These are phyloP conservation scores for Myrmecobius fasciatus DNA, from an alignment of 2,113 vertebrate genomes.

Conservation along the genomic window DNA sequence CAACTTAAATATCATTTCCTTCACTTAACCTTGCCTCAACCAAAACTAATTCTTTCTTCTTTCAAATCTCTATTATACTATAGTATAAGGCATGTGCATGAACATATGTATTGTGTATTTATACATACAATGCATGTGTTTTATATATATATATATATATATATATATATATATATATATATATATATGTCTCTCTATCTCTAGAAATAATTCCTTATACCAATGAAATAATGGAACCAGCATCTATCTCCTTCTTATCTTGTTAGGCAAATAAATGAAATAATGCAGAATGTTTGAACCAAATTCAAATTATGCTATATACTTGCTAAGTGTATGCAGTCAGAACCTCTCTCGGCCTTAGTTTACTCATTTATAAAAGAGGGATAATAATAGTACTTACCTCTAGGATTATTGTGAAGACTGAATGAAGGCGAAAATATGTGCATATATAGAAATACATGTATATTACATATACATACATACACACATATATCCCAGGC, in stretches of 20 bases:
- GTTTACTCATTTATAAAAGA: neutral
- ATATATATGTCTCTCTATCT: no score
- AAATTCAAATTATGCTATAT: neutral
- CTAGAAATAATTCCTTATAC: no score
- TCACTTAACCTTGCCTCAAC: neutral
- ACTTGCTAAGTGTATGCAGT: neutral
- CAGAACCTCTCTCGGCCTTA: neutral
- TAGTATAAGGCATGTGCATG: neutral
- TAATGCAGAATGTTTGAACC: neutral
- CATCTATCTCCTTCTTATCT: neutral
- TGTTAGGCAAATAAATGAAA: neutral
- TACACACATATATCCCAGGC: no score
- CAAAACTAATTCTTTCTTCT: neutral
- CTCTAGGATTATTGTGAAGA: neutral
- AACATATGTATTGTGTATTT: neutral
- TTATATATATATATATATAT: no score
- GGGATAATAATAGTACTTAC: neutral
- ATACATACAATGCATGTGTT: neutral
- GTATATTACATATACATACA: neutral
- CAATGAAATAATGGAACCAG: no score
- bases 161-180: no score
- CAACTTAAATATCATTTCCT: neutral
- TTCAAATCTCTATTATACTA: neutral
- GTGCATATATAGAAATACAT: neutral
- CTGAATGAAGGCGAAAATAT: no score